phyloP scores from a whole-genome alignment of 2,888 invertebrate species.

The Ashinkailepas kermadecensis region DNA sequence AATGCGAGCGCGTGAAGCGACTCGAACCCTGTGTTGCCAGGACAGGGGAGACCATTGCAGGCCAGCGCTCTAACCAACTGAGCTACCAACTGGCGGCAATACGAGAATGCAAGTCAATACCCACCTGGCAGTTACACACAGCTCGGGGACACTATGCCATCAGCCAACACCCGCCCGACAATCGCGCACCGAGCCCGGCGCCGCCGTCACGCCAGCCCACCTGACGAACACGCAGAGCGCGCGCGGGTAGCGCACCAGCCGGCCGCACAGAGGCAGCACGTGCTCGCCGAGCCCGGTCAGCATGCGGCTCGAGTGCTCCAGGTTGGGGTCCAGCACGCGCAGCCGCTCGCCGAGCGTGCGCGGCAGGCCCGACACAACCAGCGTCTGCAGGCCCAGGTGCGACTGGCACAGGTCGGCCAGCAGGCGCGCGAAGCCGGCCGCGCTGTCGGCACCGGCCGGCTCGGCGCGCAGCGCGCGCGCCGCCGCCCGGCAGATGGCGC shows the following conservation, averaged over 20 bases:
- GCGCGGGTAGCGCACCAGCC: slow-evolving; percentile 8
- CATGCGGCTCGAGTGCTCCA: slow-evolving; percentile 1
- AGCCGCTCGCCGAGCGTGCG: slow-evolving; percentile 5
- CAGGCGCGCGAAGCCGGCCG: not conserved
- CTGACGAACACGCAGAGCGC: not conserved
- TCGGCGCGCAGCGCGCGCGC: not conserved
- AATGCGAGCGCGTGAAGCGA: too few species aligned
- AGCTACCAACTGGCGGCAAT: too few species aligned
- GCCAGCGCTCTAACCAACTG: too few species aligned
- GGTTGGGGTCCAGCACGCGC: not conserved
- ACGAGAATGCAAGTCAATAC: too few species aligned
- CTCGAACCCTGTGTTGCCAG: too few species aligned
- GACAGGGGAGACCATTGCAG: too few species aligned
- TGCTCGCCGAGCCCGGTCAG: not conserved
- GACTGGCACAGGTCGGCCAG: not conserved
- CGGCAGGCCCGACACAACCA: not conserved
- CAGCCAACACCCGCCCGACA: too few species aligned
- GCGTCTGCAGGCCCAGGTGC: slow-evolving; percentile 15
- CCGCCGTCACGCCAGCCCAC: not conserved
- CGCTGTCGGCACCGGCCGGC: not conserved
- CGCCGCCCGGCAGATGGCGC: slow-evolving; percentile 13
- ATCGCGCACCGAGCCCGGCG: too few species aligned
- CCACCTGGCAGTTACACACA: too few species aligned
- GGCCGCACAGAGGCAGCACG: not conserved
- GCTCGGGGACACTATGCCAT: too few species aligned